phyloP scores from a whole-genome alignment of 1,140 invertebrate genomes.

The Microplitis demolitor region DNA sequence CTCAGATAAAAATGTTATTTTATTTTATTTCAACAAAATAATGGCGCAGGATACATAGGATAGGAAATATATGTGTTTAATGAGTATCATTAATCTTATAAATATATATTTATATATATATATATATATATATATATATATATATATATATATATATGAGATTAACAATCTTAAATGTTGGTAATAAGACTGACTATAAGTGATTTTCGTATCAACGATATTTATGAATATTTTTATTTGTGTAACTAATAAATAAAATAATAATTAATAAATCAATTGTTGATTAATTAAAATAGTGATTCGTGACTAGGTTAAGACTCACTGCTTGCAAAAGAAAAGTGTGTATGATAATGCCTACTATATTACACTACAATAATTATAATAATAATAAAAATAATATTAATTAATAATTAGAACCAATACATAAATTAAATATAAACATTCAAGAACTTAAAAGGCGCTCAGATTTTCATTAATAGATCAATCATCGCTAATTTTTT shows the following conservation, averaged over 20 bases:
- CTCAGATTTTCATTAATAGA: too few species aligned
- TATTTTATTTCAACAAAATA: too few species aligned
- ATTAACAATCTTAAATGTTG: too few species aligned
- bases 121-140: too few species aligned
- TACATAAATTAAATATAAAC: background rate
- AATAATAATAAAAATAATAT: slow-evolving; percentile 23
- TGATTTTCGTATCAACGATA: background rate
- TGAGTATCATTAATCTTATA: too few species aligned
- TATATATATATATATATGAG: too few species aligned
- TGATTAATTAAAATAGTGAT: slow-evolving; percentile 60
- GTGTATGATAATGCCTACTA: slow-evolving; percentile 28
- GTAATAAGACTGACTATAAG: background rate
- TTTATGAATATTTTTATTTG: slow-evolving; percentile 48
- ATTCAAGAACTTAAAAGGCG: too few species aligned
- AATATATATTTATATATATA: too few species aligned
- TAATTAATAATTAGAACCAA: slow-evolving; percentile 23
- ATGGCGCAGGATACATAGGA: too few species aligned
- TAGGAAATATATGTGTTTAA: too few species aligned
- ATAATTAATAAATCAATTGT: slow-evolving; percentile 55
- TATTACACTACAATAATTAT: slow-evolving; percentile 22
- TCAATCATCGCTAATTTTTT: too few species aligned
- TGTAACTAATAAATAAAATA: slow-evolving; percentile 58
- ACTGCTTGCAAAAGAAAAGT: slow-evolving; percentile 52
- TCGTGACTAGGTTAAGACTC: slow-evolving; percentile 63
- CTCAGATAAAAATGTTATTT: too few species aligned